phyloP scores from a whole-genome alignment of 2,797 vertebrate genomes.

The Tachyglossus aculeatus region DNA sequence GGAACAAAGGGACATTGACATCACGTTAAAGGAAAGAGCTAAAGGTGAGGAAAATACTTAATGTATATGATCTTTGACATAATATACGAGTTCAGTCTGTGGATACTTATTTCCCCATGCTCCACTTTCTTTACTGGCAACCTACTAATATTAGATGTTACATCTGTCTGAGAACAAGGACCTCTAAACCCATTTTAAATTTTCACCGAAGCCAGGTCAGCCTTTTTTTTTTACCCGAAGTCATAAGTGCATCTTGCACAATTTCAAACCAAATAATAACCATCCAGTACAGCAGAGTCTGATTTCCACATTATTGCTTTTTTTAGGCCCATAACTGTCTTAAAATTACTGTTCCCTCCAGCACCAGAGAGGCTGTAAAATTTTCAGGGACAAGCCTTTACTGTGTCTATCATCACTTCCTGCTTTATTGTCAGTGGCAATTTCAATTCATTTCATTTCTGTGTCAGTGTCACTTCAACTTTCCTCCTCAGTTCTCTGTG shows the following conservation, averaged over 20 bases:
- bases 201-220: constrained; percentile 40
- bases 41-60: too few species aligned
- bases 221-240: constrained; percentile 38
- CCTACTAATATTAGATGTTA: not conserved
- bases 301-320: constrained; percentile 49
- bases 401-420: constrained; percentile 32
- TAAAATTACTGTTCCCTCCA: constrained; percentile 60
- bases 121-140: not conserved
- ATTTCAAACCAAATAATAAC: constrained; percentile 56
- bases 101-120: not conserved
- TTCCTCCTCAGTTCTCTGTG: constrained; percentile 29
- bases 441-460: constrained; percentile 67
- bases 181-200: constrained; percentile 33
- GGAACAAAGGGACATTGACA: too few species aligned
- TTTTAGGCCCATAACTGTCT: constrained; percentile 40
- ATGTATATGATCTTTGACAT: too few species aligned
- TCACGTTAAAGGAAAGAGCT: too few species aligned
- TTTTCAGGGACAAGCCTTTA: constrained; percentile 59
- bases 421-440: constrained; percentile 58
- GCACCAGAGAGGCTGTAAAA: constrained; percentile 39
- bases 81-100: too few species aligned
- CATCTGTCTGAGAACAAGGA: constrained; percentile 7
- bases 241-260: constrained; percentile 47
- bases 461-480: constrained; percentile 41
- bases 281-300: constrained; percentile 43